These are phyloP conservation scores for Oncorhynchus mykiss DNA, from an alignment of 2,113 vertebrate genomes.

Conservation along the genomic window DNA sequence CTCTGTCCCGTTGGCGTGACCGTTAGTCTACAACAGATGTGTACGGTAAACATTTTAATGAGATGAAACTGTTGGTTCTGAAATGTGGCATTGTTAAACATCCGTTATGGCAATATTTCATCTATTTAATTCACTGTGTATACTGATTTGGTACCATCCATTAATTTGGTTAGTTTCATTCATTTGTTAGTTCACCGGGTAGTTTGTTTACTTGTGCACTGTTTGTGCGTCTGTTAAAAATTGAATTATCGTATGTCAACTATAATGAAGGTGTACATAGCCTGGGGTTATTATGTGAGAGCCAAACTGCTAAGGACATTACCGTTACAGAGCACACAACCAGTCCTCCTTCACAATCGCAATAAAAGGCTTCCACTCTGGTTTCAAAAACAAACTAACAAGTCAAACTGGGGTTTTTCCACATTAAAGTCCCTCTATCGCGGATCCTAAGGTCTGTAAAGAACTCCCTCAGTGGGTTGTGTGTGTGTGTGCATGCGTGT, in stretches of 20 bases:
- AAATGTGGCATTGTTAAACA: neutral
- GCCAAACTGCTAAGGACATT: neutral
- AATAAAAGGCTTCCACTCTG: neutral
- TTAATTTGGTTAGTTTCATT: neutral
- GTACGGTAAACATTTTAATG: neutral
- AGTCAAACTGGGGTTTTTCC: conserved; percentile 1
- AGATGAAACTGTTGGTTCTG: neutral
- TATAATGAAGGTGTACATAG: neutral
- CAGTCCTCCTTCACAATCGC: neutral
- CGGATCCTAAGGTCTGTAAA: conserved; percentile 1
- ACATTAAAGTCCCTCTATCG: conserved; percentile 12
- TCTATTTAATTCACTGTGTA: neutral
- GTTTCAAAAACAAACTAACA: conserved; percentile 17
- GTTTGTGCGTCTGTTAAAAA: neutral
- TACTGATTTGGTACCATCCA: neutral
- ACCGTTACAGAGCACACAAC: neutral
- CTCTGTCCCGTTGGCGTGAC: neutral
- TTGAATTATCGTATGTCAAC: neutral
- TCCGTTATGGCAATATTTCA: neutral
- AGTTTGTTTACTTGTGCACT: neutral
- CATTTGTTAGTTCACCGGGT: neutral
- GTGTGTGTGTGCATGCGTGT: conserved; percentile 1
- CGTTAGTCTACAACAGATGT: conserved; percentile 4
- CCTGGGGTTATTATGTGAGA: neutral
- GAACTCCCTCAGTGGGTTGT: conserved; percentile 1